These are phyloP conservation scores for Oreochromis niloticus DNA, from an alignment of 2,113 vertebrate species.

Conservation along the genomic window DNA sequence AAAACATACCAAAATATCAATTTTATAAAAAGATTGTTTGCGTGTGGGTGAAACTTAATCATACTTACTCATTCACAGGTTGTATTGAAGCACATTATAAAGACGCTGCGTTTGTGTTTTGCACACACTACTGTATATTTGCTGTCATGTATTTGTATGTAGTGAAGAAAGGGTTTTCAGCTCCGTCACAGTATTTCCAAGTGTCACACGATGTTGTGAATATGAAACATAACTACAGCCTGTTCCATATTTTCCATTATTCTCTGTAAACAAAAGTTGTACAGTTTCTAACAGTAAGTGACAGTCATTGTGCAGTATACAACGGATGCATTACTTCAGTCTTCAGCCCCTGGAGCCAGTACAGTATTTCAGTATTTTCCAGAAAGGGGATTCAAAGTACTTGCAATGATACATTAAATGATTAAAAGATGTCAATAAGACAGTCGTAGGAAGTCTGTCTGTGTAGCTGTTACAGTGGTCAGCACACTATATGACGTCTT, in stretches of 20 bases:
- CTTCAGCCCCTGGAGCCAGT: background rate
- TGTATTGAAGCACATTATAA: background rate
- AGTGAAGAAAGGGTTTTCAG: background rate
- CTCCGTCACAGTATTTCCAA: background rate
- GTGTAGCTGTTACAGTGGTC: background rate
- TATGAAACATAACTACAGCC: background rate
- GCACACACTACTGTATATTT: background rate
- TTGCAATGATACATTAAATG: background rate
- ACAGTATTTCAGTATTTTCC: background rate
- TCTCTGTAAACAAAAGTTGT: background rate
- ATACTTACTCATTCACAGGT: background rate
- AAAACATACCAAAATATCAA: background rate
- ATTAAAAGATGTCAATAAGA: background rate
- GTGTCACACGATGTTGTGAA: background rate
- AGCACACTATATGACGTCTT: background rate
- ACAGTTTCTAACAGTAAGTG: background rate
- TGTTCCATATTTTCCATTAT: background rate
- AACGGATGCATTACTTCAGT: background rate
- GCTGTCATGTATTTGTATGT: background rate
- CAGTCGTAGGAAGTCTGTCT: background rate
- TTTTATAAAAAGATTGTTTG: fast-evolving
- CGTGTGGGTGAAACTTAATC: background rate
- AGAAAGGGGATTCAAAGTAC: background rate
- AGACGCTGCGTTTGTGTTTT: background rate
- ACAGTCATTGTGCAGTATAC: background rate